These are phyloP conservation scores for Caenorhabditis virilis DNA, from an alignment of 2,888 invertebrate species.

Conservation along the genomic window DNA sequence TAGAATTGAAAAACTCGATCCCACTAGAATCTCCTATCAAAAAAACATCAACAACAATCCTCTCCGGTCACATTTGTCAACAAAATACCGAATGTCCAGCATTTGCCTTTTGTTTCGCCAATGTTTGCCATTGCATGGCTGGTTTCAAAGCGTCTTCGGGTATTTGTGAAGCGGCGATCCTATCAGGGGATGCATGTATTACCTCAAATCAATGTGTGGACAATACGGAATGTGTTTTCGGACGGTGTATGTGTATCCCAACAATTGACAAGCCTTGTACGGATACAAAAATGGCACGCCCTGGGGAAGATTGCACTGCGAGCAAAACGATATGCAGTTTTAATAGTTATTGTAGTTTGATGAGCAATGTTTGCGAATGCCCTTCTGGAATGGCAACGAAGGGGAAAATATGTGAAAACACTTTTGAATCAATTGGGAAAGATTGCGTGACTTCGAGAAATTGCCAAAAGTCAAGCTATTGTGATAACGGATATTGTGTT, in stretches of 20 bases:
- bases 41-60: conserved; percentile 10
- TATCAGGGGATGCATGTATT: conserved; percentile 40
- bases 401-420: conserved; percentile 52
- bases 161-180: conserved; percentile 43
- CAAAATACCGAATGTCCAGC: conserved; percentile 46
- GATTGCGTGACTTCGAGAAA: conserved; percentile 57
- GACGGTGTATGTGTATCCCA: conserved; percentile 41
- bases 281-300: conserved; percentile 46
- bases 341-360: conserved; percentile 58
- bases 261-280: conserved; percentile 37
- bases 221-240: conserved; percentile 41
- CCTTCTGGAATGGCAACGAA: conserved; percentile 57
- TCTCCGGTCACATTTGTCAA: conserved; percentile 47
- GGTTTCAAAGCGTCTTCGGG: conserved; percentile 53
- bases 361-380: conserved; percentile 66
- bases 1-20: conserved; percentile 39
- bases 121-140: conserved; percentile 59
- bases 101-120: conserved; percentile 53
- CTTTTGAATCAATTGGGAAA: conserved; percentile 51
- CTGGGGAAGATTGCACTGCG: conserved; percentile 57
- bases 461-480: conserved; percentile 61
- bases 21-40: conserved; percentile 9
- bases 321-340: conserved; percentile 49
- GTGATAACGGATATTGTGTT: conserved; percentile 63
- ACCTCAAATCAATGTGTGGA: conserved; percentile 49